A percentile compares a stretch with the other conserved stretches of the same genome.
phyloP scores from a whole-genome alignment of 2,113 vertebrate species.

The Rhipidura dahli region DNA sequence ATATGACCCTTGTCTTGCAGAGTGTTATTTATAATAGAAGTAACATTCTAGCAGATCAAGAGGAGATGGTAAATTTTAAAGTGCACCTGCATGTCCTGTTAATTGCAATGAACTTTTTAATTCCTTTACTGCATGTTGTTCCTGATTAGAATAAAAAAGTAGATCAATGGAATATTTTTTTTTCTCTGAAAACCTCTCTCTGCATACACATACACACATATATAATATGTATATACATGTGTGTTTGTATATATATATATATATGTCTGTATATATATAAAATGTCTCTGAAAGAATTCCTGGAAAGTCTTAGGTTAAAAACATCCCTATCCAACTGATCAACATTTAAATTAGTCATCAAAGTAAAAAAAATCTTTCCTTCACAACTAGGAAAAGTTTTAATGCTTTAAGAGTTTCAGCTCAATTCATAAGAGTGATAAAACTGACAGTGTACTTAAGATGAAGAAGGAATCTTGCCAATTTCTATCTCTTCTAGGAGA shows the following conservation, averaged over 20 bases:
- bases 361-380: background rate
- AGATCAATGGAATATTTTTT: background rate
- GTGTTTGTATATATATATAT: background rate
- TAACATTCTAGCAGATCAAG: background rate
- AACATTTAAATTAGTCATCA: conserved; percentile 13
- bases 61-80: background rate
- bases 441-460: conserved; percentile 11
- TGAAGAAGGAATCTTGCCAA: background rate
- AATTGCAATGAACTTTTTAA: background rate
- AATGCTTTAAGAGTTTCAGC: background rate
- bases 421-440: conserved; percentile 26
- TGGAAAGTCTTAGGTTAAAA: background rate
- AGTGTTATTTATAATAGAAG: background rate
- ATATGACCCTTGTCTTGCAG: background rate
- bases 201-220: background rate
- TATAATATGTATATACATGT: no score
- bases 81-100: background rate
- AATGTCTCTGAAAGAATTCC: background rate
- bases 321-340: background rate
- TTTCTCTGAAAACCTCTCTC: background rate
- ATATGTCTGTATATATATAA: background rate
- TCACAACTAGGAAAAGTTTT: background rate
- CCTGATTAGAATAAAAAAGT: background rate
- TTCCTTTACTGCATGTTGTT: background rate
- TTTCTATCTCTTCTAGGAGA: background rate